Evolutionary conservation across 2,888 invertebrate genomes (phyloP), one percentile per base, ranked within the genome.

Genomic region (Leuctra nigra): DNA sequence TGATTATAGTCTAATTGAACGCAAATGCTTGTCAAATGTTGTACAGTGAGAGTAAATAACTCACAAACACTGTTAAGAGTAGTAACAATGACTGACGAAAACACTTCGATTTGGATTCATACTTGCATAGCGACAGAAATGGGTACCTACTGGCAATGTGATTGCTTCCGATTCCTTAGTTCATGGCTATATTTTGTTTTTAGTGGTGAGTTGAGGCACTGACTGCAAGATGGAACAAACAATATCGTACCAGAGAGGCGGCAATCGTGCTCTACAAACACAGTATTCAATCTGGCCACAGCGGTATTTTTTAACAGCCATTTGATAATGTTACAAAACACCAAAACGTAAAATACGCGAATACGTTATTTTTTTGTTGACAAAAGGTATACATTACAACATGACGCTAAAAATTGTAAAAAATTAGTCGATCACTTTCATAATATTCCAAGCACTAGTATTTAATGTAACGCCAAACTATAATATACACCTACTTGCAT

Each of bases 391-490:
- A 60, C 53, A 20, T 56, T 53, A 55, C 46, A 55, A 47, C 50
- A 56, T 55, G 54, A 59, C 59, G 54, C 61, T 60, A 62, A 57
- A 62, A 62, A 57, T 56, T 46, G 58, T 61, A 59, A 57, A 59
- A 61, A 61, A 61, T 59, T 61, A 60, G 41, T 52, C 39, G 41
- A 41, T 56, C 47, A 50, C 50, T n/a, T n/a, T n/a, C 47, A 38
- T 54, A 56, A 54, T 55, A 56, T 54, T 55, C 54, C 48, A 60
- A 55, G 57, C 50, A 57, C 55, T 57, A 55, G 38, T 33, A 56
- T 58, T 22, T 38, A 44, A 59, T 44, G 25, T 33, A 54, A 57
- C 54, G 47, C 25, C 18, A 39, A 54, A 48, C 36, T 41, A 20
- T 36, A 53, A 29, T 29, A 7, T 29, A 29, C 11, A 29, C 29